Percentiles rank a stretch among this genome's conserved stretches.
Evolutionary conservation across 35 echinoderm and acorn worm species (phyloP).

Genomic region (Lytechinus variegatus): DNA sequence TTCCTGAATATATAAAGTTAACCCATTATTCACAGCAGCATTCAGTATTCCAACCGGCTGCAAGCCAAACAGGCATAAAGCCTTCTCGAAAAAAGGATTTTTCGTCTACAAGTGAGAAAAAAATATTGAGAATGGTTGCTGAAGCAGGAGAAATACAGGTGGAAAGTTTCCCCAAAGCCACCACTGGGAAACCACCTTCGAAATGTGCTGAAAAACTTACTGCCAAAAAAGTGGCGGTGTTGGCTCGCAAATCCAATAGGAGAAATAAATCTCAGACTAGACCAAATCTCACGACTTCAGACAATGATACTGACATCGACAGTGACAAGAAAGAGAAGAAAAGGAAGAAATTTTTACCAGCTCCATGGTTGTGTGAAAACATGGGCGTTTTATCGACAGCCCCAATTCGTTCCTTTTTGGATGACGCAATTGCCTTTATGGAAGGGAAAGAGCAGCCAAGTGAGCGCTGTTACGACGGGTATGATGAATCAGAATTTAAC

Average conservation of each 20-base stretch:
- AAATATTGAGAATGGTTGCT: not conserved
- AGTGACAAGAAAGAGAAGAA: not conserved
- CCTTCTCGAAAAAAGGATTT: not conserved
- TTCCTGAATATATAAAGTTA: not conserved
- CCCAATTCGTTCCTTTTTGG: slow-evolving; percentile 6
- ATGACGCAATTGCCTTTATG: slow-evolving; percentile 9
- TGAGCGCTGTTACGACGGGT: not conserved
- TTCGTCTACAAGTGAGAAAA: not conserved
- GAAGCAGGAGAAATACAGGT: not conserved
- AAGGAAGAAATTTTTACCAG: slow-evolving; percentile 23
- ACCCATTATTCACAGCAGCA: not conserved
- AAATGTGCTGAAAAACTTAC: not conserved
- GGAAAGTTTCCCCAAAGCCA: not conserved
- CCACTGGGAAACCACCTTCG: not conserved
- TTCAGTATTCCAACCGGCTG: not conserved
- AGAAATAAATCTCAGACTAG: not conserved
- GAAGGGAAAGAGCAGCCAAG: not conserved
- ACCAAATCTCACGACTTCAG: not conserved
- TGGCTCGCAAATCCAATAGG: not conserved
- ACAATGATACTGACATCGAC: not conserved
- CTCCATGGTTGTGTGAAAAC: slow-evolving; percentile 5
- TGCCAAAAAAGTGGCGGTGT: not conserved
- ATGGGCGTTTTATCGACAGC: not conserved
- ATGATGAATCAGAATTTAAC: not conserved
- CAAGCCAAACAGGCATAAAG: not conserved